Evolutionary conservation across 1,140 invertebrate species (phyloP).

Genomic region (Melanaphis sacchari): DNA sequence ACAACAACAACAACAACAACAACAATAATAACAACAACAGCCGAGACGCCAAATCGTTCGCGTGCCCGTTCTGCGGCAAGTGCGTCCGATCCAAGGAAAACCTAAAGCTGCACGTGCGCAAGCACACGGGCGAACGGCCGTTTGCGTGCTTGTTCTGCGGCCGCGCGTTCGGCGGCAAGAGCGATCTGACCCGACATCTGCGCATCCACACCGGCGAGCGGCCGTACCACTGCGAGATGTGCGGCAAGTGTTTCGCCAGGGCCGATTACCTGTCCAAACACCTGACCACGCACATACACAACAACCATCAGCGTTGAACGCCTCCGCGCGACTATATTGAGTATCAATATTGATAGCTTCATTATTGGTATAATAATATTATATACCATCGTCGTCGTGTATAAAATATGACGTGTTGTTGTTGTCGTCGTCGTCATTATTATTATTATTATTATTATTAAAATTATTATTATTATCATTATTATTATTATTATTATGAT

Average conservation of each 20-base stretch:
- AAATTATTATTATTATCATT: not conserved
- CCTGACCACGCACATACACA: slow-evolving; percentile 84
- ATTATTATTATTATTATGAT: not conserved
- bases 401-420: not conserved
- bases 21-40: slow-evolving; percentile 47
- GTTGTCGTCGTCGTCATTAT: not conserved
- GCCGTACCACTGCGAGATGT: slow-evolving; percentile 88
- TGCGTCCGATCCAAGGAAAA: slow-evolving; percentile 88
- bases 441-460: not conserved
- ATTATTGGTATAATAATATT: too few relatives aligned
- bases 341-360: too few relatives aligned
- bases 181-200: slow-evolving; percentile 83
- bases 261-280: slow-evolving; percentile 91
- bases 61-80: slow-evolving; percentile 88
- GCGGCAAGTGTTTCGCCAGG: slow-evolving; percentile 87
- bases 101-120: slow-evolving; percentile 84
- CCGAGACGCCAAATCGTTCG: slow-evolving; percentile 66
- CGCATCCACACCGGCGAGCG: slow-evolving; percentile 86
- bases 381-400: too few relatives aligned
- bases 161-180: slow-evolving; percentile 84
- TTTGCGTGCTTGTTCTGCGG: slow-evolving; percentile 88
- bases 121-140: slow-evolving; percentile 86
- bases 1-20: slow-evolving; percentile 57
- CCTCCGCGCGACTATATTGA: too few relatives aligned
- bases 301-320: slow-evolving; percentile 58